Evolutionary conservation across 2,888 invertebrate genomes (phyloP), one percentile per base, ranked within the genome.

Genomic region (Formica aserva): DNA sequence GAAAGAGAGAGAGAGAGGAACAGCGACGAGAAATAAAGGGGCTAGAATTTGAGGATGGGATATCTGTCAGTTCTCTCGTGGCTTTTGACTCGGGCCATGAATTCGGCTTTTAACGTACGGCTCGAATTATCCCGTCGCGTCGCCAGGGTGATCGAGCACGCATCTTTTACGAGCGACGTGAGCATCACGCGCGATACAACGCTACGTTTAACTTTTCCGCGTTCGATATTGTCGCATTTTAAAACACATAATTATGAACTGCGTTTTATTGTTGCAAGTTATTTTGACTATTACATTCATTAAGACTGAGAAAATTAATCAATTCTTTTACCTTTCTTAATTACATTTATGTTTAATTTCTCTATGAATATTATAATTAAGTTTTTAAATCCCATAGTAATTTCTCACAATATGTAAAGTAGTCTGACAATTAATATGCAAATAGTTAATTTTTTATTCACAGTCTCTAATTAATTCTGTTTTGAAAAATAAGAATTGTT

Each of bases 1-100:
- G 55, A 48, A 65, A 78, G 66, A 65, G 57, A 57, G 62, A 35
- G 35, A 52, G 71, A 81, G 67, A 71, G 67, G 63, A 71, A 86
- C 78, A 84, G 82, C 84, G 72, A 52, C 85, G 72, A 52, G 72
- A 69, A 85, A 82, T 85, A 84, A 90, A 86, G 85, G 77, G 85
- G 71, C 71, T 55, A 84, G 84, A 88, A 84, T 89, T 90, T 87
- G 69, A 38, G 76, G 38, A 77, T 71, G 86, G 80, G 82, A 82
- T 83, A 72, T 48, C 82, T 84, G 84, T 74, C 83, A 69, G 84
- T 66, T 29, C n/a, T 41, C 32, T 35, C 76, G 63, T 69, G 76
- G 66, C 85, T 87, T 83, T 83, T 86, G 74, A 35, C 77, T 83
- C 66, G 57, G 55, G 35, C 55, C 45, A 72, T 82, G 83, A 81